Percentiles rank a stretch among this genome's conserved stretches.
phyloP scores from a whole-genome alignment of 2,113 vertebrate species.

The Corydoras maculifer region DNA sequence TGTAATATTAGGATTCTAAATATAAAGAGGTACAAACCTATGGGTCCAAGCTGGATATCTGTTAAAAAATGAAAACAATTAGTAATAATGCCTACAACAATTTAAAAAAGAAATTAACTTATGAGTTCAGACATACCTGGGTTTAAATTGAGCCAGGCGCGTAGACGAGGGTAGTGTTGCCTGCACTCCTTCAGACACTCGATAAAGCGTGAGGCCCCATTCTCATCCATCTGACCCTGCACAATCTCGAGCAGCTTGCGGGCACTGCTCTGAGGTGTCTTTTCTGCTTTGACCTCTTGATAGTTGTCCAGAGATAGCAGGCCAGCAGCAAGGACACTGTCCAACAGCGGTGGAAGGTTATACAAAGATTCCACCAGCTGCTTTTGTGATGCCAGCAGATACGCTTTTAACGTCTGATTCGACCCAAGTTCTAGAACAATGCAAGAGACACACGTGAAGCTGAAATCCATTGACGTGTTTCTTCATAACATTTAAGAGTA shows the following conservation, averaged over 20 bases:
- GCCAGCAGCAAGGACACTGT: slow-evolving; percentile 41
- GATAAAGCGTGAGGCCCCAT: slow-evolving; percentile 37
- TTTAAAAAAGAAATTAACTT: background rate
- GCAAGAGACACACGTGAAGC: too few relatives aligned
- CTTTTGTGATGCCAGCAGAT: slow-evolving; percentile 42
- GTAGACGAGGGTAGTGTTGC: slow-evolving; percentile 51
- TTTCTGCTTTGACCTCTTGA: slow-evolving; percentile 46
- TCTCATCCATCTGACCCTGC: slow-evolving; percentile 51
- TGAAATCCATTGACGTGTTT: too few relatives aligned
- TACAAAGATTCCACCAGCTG: slow-evolving; percentile 49
- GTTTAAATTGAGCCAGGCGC: slow-evolving; percentile 37
- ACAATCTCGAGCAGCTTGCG: slow-evolving; percentile 53
- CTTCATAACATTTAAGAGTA: too few relatives aligned
- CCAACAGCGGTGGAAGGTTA: slow-evolving; percentile 49
- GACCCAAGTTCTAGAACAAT: background rate
- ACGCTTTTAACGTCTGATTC: slow-evolving; percentile 38
- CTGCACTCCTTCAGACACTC: slow-evolving; percentile 48
- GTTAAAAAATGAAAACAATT: slow-evolving; percentile 2
- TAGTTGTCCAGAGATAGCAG: slow-evolving; percentile 51
- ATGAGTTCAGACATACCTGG: background rate
- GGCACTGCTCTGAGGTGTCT: slow-evolving; percentile 40
- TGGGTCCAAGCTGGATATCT: slow-evolving; percentile 43
- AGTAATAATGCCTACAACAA: background rate
- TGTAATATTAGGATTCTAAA: background rate
- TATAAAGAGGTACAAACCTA: slow-evolving; percentile 39